Evolutionary conservation across 2,113 vertebrate species (phyloP).

Genomic region (Epinephelus moara): DNA sequence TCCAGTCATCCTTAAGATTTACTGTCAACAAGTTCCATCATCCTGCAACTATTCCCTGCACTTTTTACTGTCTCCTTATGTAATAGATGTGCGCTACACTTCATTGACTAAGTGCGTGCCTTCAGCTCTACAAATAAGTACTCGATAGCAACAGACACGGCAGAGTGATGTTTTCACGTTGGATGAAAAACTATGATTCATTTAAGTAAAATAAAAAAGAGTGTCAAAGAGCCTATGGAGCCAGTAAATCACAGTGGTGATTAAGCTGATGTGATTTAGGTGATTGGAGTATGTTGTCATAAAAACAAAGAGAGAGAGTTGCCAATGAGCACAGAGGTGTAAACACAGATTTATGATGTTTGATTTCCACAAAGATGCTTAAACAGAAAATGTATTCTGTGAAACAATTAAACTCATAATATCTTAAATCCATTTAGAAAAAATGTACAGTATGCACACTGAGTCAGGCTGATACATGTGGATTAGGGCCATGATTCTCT

Average conservation of each 20-base stretch:
- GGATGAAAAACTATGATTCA: constrained; percentile 23
- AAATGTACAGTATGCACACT: constrained; percentile 15
- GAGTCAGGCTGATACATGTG: constrained; percentile 5
- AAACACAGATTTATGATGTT: constrained; percentile 38
- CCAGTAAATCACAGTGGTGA: constrained; percentile 3
- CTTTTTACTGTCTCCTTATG: constrained; percentile 33
- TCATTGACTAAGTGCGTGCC: constrained; percentile 33
- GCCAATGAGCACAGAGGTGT: constrained; percentile 5
- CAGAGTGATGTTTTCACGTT: constrained; percentile 12
- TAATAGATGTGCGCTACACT: constrained; percentile 1
- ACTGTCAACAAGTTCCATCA: constrained; percentile 73
- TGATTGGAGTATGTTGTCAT: constrained; percentile 22
- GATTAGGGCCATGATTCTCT: background rate
- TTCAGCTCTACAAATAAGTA: background rate
- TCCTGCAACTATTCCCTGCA: constrained; percentile 47
- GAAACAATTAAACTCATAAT: constrained; percentile 7
- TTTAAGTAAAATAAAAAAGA: background rate
- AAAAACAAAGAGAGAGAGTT: constrained; percentile 29
- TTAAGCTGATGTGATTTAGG: constrained; percentile 26
- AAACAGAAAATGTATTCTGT: constrained; percentile 23
- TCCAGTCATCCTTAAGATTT: constrained; percentile 72
- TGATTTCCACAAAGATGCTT: constrained; percentile 27
- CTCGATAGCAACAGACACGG: constrained; percentile 26
- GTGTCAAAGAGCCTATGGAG: constrained; percentile 9
- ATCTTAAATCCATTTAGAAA: constrained; percentile 1